These are phyloP conservation scores for Acromyrmex echinatior DNA, from an alignment of 1,140 invertebrate species.

Conservation along the genomic window DNA sequence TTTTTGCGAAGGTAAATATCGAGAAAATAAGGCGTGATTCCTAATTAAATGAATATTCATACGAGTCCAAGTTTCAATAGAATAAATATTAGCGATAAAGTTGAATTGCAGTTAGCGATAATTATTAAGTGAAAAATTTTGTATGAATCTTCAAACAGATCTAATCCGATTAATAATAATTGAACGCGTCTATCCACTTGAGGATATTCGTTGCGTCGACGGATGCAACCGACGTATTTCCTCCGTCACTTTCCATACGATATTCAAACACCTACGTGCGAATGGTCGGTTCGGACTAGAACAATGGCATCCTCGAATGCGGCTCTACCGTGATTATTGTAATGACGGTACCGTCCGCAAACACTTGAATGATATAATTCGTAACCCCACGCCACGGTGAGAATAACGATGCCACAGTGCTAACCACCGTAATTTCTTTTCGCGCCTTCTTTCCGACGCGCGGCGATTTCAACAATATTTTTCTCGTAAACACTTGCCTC, in stretches of 20 bases:
- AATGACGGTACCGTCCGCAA: slow-evolving; percentile 61
- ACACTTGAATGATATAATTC: slow-evolving; percentile 68
- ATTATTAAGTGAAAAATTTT: background rate
- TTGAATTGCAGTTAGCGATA: background rate
- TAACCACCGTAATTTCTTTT: slow-evolving; percentile 64
- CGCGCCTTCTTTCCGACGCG: slow-evolving; percentile 3
- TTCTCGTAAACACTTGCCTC: slow-evolving; percentile 17
- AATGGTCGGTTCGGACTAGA: slow-evolving; percentile 37
- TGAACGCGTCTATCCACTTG: background rate
- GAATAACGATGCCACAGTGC: slow-evolving; percentile 66
- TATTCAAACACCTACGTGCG: slow-evolving; percentile 67
- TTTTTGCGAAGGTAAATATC: background rate
- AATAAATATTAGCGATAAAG: slow-evolving; percentile 1
- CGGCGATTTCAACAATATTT: slow-evolving; percentile 62
- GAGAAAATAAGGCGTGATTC: background rate
- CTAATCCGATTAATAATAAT: slow-evolving; percentile 4
- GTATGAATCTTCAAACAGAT: background rate
- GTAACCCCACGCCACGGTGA: slow-evolving; percentile 35
- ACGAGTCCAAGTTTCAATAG: background rate
- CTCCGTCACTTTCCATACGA: slow-evolving; percentile 35
- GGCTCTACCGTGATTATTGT: slow-evolving; percentile 69
- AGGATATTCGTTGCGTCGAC: background rate
- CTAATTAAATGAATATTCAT: too few species aligned
- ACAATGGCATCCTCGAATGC: slow-evolving; percentile 64
- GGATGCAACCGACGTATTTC: background rate